These are phyloP conservation scores for Apocheima hispidaria DNA, from an alignment of 2,888 invertebrate genomes.

Conservation along the genomic window DNA sequence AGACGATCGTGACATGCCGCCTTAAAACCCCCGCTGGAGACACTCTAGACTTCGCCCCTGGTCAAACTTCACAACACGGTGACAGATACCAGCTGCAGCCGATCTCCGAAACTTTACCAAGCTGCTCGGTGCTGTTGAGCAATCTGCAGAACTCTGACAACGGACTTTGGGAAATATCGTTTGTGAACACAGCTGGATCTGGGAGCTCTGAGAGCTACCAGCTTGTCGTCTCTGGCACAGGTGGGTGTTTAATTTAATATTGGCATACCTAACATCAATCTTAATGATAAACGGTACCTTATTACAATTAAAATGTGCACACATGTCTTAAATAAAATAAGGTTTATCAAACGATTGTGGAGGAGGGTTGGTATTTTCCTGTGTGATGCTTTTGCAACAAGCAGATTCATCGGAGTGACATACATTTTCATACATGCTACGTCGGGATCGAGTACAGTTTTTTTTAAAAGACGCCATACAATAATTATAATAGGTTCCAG, in stretches of 20 bases:
- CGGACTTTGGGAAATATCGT: constrained; percentile 35
- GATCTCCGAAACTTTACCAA: not conserved
- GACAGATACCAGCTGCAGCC: constrained; percentile 29
- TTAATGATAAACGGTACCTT: not conserved
- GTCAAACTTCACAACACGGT: constrained; percentile 3
- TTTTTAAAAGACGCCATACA: not conserved
- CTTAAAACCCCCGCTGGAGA: constrained; percentile 26
- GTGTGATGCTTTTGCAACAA: constrained; percentile 21
- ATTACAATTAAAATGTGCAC: not conserved
- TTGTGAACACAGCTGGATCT: not conserved
- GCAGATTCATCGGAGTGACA: constrained; percentile 12
- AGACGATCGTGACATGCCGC: constrained; percentile 26
- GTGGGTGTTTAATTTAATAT: constrained; percentile 23
- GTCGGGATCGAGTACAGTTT: constrained; percentile 2
- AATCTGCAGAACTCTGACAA: constrained; percentile 26
- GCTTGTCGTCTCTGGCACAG: constrained; percentile 23
- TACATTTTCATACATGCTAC: constrained; percentile 27
- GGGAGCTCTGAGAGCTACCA: constrained; percentile 5
- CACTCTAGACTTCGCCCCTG: constrained; percentile 25
- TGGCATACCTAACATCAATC: too few relatives aligned
- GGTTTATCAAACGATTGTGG: not conserved
- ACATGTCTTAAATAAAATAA: not conserved
- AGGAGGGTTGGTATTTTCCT: not conserved
- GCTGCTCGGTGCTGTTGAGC: constrained; percentile 29
- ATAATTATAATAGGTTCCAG: too few relatives aligned